A percentile compares a stretch with the other conserved stretches of the same genome.
These are phyloP conservation scores for Drosophila ficusphila DNA, from an alignment of 1,140 invertebrate genomes.

Conservation along the genomic window DNA sequence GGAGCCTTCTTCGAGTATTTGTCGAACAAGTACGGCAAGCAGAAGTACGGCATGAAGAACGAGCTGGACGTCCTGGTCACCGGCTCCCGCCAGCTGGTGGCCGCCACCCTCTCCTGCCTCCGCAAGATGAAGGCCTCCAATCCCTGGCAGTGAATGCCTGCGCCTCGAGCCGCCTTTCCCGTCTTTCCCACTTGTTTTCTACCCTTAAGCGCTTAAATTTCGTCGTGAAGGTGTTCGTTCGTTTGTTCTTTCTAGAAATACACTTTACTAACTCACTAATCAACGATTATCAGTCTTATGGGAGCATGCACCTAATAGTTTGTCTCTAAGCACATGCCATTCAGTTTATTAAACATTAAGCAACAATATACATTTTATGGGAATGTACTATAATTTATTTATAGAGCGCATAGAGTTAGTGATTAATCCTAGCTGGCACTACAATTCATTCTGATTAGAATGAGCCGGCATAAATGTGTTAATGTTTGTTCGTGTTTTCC, in stretches of 20 bases:
- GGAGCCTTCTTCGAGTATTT: conserved; percentile 68
- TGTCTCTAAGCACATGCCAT: too few relatives aligned
- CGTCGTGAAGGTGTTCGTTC: conserved; percentile 21
- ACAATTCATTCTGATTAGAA: too few relatives aligned
- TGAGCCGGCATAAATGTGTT: conserved; percentile 32
- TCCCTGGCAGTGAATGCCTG: conserved; percentile 12
- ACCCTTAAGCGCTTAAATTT: conserved; percentile 21
- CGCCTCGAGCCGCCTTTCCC: too few relatives aligned
- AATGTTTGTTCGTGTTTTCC: conserved; percentile 36
- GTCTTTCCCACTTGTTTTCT: neutral
- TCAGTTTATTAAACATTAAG: too few relatives aligned
- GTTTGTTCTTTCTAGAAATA: conserved; percentile 15
- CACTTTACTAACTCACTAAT: too few relatives aligned
- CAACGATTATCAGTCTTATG: too few relatives aligned
- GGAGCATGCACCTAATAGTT: too few relatives aligned
- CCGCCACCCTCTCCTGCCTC: conserved; percentile 87
- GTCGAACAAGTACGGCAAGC: conserved; percentile 59
- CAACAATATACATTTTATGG: too few relatives aligned
- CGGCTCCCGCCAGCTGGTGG: conserved; percentile 96
- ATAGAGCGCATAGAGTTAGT: too few relatives aligned
- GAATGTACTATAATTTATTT: too few relatives aligned
- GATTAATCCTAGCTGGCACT: conserved; percentile 24
- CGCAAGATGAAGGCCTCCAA: conserved; percentile 37
- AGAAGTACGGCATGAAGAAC: conserved; percentile 64
- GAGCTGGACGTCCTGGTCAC: conserved; percentile 91